Conservation (phyloP, 2,888 invertebrate species). For the Odontocolon sp. region DNA sequence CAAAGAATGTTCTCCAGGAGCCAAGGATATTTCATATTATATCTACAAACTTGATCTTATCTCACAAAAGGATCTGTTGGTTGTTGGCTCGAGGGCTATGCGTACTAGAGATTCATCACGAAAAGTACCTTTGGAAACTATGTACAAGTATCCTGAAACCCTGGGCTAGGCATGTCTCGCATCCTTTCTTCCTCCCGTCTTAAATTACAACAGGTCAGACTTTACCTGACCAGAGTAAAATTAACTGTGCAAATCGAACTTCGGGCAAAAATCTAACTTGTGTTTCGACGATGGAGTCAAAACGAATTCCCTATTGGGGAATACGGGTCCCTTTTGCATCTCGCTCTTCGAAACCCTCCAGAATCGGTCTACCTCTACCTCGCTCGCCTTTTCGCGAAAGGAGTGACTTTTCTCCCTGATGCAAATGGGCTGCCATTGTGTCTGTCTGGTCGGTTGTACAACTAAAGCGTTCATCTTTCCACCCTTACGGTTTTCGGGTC, state of each 20-base stretch:
- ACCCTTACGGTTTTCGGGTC: constrained; percentile 34
- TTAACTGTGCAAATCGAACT: constrained; percentile 31
- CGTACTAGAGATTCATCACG: constrained; percentile 12
- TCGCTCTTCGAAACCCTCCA: not conserved
- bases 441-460: constrained; percentile 28
- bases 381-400: constrained; percentile 47
- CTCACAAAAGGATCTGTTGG: constrained; percentile 21
- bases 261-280: not conserved
- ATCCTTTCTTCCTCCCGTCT: constrained; percentile 2
- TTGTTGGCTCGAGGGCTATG: constrained; percentile 5
- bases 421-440: constrained; percentile 59
- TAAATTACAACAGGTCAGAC: constrained; percentile 38
- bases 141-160: constrained; percentile 17
- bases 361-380: too few relatives aligned
- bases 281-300: not conserved
- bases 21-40: constrained; percentile 4
- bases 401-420: constrained; percentile 54
- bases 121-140: constrained; percentile 6
- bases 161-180: constrained; percentile 43
- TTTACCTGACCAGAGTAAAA: constrained; percentile 44
- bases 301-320: not conserved
- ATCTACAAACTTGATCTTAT: constrained; percentile 51
- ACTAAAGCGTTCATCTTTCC: constrained; percentile 58
- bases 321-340: not conserved
- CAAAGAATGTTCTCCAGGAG: constrained; percentile 19